Base-by-base conservation (phyloP, 2,888 invertebrate species). In the Pteria penguin region DNA sequence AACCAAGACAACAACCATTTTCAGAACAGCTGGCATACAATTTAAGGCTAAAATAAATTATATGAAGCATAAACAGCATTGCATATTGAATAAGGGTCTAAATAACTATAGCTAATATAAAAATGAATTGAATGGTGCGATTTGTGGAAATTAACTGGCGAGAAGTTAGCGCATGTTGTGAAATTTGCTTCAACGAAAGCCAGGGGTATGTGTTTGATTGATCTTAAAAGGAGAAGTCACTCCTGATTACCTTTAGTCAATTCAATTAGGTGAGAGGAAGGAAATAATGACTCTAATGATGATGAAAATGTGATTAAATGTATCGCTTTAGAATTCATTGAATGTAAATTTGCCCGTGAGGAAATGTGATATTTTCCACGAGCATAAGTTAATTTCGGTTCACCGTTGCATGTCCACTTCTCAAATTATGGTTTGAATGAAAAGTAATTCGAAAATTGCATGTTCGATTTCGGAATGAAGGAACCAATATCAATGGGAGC, bases 251-350 rank as follows among this genome's bases (percentile, higher is more conserved):
- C 45, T 36, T 36, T 14, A 36, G 45, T 36, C 45, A 36, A 60
- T 60, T 26, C 60, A 26, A 60, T 60, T 60, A 60, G 60, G 26
- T 60, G 60, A 60, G 24, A 60, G 27, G 26, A 60, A 24, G 26
- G 26, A 5, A 26, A 60, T 60, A 60, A 60, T 60, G 27, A 60
- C 4, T n/a, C 60, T 60, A 60, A 60, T 60, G 60, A 60, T 60
- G 60, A 60, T 60, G 60, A 60, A 60, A 60, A 60, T 60, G 60
- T 60, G 60, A 60, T 60, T 60, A 60, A 60, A 60, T 26, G 60
- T 24, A 60, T n/a, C 5, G 26, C 60, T 60, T n/a, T 60, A 60
- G 8, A n/a, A 26, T 60, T 60, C 22, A 22, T 27, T 26, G 26
- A 60, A 60, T 60, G 4, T 3, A 27, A 60, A 60, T 24, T 60